These are phyloP conservation scores for Scleropages formosus DNA, from an alignment of 2,797 vertebrate species.

Conservation along the genomic window DNA sequence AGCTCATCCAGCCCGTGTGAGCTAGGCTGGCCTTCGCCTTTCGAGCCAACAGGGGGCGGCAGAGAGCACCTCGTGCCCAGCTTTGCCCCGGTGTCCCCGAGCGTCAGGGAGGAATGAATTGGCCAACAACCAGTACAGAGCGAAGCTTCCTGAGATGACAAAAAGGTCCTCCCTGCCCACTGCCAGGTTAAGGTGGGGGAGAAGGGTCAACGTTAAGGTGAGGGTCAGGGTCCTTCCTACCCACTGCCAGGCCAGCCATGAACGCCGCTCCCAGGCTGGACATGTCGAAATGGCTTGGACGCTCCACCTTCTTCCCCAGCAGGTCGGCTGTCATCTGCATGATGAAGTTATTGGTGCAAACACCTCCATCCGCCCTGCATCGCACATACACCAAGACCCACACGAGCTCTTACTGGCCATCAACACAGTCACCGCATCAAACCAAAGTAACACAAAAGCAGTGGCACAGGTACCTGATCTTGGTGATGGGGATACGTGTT, in stretches of 20 bases:
- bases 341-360: slow-evolving; percentile 87
- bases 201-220: no score
- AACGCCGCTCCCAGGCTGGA: slow-evolving; percentile 89
- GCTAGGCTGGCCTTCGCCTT: no score
- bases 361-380: slow-evolving; percentile 86
- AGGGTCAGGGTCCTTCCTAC: no score
- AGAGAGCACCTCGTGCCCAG: no score
- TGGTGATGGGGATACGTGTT: slow-evolving; percentile 75
- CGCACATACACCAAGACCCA: slow-evolving; percentile 10
- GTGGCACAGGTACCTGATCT: slow-evolving; percentile 73
- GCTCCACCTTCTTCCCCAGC: slow-evolving; percentile 75
- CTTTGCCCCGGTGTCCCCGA: no score
- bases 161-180: slow-evolving; percentile 79
- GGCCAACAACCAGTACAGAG: no score
- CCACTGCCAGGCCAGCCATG: slow-evolving; percentile 84
- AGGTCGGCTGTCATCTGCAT: slow-evolving; percentile 97
- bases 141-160: no score
- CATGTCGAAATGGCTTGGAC: slow-evolving; percentile 78
- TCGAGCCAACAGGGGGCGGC: no score
- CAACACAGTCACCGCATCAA: neutral
- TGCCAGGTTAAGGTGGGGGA: no score
- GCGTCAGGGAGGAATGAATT: no score
- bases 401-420: neutral
- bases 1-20: no score
- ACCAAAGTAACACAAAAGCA: no score